phyloP scores from a whole-genome alignment of 2,888 invertebrate species.

The Cerceris ruficornis region DNA sequence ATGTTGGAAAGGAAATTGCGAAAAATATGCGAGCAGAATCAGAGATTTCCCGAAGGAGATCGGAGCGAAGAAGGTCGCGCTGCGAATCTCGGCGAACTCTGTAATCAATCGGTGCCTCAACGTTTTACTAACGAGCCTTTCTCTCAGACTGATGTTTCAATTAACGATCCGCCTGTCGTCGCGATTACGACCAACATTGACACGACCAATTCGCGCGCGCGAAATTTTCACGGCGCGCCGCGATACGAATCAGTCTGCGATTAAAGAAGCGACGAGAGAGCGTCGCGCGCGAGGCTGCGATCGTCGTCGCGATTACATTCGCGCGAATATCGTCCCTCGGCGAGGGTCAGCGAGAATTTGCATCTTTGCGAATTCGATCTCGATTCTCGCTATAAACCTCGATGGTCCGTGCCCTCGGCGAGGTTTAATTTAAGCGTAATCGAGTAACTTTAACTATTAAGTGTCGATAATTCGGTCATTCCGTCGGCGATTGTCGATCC shows the following conservation, averaged over 20 bases:
- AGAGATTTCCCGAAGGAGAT: neutral
- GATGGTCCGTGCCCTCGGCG: no score
- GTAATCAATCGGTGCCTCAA: constrained; percentile 47
- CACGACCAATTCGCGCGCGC: constrained; percentile 24
- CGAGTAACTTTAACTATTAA: no score
- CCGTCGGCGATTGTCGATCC: no score
- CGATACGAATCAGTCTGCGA: constrained; percentile 22
- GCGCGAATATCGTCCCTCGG: neutral
- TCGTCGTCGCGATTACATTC: constrained; percentile 4
- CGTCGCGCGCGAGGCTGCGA: neutral
- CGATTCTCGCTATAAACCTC: no score
- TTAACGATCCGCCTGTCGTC: constrained; percentile 19
- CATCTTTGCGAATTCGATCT: no score
- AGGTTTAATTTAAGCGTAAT: no score
- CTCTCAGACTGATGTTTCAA: constrained; percentile 45
- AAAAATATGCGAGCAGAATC: no score
- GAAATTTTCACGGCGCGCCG: constrained; percentile 1
- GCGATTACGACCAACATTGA: neutral
- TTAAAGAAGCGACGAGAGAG: constrained; percentile 31
- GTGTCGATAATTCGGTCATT: no score
- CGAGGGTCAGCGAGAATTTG: neutral
- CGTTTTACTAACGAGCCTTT: constrained; percentile 54
- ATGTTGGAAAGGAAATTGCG: no score
- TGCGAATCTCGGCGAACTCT: constrained; percentile 3
- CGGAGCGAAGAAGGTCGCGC: neutral